Evolutionary conservation across 2,113 vertebrate species (phyloP).

Genomic region (Anolis sagrei): DNA sequence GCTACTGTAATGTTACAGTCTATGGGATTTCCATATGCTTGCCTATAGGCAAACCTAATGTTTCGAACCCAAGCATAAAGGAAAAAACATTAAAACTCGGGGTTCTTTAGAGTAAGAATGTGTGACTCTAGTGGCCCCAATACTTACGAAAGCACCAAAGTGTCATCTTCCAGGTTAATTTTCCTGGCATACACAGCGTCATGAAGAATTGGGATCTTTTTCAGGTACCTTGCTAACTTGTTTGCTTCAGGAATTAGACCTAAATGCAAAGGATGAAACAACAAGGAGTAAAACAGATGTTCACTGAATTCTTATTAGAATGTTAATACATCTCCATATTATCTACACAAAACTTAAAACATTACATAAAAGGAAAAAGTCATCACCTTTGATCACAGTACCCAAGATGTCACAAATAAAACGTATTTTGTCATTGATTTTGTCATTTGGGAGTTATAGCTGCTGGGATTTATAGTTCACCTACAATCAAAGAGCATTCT

Average conservation of each 20-base stretch:
- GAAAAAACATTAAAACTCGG: neutral
- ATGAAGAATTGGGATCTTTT: slow-evolving; percentile 85
- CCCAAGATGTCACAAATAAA: neutral
- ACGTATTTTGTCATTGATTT: neutral
- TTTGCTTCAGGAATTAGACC: slow-evolving; percentile 86
- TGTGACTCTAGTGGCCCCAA: neutral
- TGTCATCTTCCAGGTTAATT: slow-evolving; percentile 74
- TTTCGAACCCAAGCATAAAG: neutral
- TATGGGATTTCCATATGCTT: neutral
- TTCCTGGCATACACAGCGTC: slow-evolving; percentile 82
- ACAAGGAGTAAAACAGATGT: neutral
- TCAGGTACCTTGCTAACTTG: slow-evolving; percentile 80
- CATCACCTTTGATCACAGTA: neutral
- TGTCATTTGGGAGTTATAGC: too few species aligned
- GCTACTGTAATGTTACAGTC: too few species aligned
- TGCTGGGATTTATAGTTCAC: too few species aligned
- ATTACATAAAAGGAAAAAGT: neutral
- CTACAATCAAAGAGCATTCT: too few species aligned
- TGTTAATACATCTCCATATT: neutral
- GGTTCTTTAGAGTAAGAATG: neutral
- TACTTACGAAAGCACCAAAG: slow-evolving; percentile 91
- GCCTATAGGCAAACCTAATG: neutral
- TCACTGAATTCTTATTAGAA: neutral
- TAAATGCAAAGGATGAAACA: slow-evolving; percentile 63
- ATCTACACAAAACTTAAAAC: neutral